Evolutionary conservation across 2,888 invertebrate species (phyloP), one percentile per base, ranked within the genome.

Genomic region (Harpalus rubripes): DNA sequence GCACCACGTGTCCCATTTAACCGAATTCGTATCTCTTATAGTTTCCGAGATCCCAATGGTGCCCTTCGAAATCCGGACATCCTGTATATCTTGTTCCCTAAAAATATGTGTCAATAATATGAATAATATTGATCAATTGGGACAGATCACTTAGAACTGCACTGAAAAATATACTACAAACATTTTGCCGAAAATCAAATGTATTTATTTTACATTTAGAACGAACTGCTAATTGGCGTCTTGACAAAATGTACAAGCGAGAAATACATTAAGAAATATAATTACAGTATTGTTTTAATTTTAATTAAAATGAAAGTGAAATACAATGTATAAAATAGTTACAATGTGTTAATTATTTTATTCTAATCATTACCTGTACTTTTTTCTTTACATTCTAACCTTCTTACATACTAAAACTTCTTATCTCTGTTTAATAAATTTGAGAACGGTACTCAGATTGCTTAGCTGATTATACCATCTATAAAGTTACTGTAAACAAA

Each of bases 221-320:
- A 22, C 1, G 3, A 0, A 32, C 32, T 4, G 5, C 0, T 5
- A 1, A 32, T 32, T 32, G 32, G 5, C 2, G 32, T 6, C 32
- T 6, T 32, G 32, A 32, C 32, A 32, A 32, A 32, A 32, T 32
- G 1, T 32, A 32, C 32, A 32, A 32, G 32, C 32, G 7, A 52
- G 44, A 52, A 52, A 12, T 52, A 52, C 2, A 52, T 52, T 52
- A 52, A 1, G 32, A 32, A 52, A 52, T 52, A 10, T 44, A 44
- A 44, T 5, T 52, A 7, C 10, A 52, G 44, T 52, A 52, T 52
- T 52, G 44, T 52, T 10, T 52, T 52, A 52, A 52, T 52, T 52
- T 52, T 52, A 52, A 52, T 52, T 52, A 52, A 52, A 52, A 12
- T 52, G 12, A 52, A 52, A 52, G 44, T 52, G 44, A 52, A 52